Evolutionary conservation across 2,888 invertebrate species (phyloP).

Genomic region (Pachycephus smyrnensis): DNA sequence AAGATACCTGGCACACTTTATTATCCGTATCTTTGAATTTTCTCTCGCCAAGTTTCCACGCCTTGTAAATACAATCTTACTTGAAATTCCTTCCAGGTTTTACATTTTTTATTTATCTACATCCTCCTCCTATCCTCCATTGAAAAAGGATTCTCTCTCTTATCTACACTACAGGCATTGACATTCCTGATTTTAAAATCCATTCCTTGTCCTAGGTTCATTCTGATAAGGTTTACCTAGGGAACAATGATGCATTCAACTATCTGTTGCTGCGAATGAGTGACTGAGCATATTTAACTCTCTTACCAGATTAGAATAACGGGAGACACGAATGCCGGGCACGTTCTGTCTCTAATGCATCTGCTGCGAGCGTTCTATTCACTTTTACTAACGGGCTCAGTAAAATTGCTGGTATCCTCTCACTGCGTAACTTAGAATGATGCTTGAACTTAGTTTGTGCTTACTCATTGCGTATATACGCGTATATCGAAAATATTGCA

Average conservation of each 20-base stretch:
- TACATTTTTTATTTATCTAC: background rate
- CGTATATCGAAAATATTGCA: background rate
- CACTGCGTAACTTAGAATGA: background rate
- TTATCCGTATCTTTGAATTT: background rate
- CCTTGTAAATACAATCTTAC: background rate
- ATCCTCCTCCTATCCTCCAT: background rate
- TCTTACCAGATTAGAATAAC: constrained; percentile 51
- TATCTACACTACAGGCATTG: background rate
- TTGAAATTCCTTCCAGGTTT: background rate
- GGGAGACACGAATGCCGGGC: constrained; percentile 51
- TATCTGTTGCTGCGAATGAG: background rate
- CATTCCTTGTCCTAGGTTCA: background rate
- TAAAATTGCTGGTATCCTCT: background rate
- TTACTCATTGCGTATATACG: background rate
- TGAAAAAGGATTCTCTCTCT: background rate
- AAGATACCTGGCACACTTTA: background rate
- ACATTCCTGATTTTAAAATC: background rate
- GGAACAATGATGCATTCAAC: background rate
- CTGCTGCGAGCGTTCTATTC: constrained; percentile 3
- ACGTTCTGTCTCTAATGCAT: constrained; percentile 29
- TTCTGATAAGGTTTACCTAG: background rate
- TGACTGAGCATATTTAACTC: constrained; percentile 36
- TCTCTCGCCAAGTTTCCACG: background rate
- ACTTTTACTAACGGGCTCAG: constrained; percentile 2
- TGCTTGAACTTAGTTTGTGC: background rate